phyloP scores from a whole-genome alignment of 2,113 vertebrate species.

The Megaleporinus macrocephalus region DNA sequence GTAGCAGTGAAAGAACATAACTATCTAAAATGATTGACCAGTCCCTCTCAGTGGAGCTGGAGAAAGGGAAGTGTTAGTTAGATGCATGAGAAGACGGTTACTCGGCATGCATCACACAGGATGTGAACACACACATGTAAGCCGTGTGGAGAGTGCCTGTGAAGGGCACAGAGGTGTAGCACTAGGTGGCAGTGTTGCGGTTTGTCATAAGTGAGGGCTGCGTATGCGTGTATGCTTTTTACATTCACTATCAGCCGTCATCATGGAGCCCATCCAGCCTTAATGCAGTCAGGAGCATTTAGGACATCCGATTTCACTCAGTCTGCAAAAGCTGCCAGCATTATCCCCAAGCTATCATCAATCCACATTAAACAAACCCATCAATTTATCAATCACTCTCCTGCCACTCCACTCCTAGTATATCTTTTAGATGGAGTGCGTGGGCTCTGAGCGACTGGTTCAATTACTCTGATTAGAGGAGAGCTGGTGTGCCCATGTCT shows the following conservation, averaged over 20 bases:
- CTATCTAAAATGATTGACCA: neutral
- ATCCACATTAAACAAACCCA: constrained; percentile 54
- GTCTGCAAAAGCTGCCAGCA: constrained; percentile 53
- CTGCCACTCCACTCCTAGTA: constrained; percentile 29
- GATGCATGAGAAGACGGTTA: constrained; percentile 18
- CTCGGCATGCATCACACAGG: constrained; percentile 33
- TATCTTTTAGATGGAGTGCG: constrained; percentile 41
- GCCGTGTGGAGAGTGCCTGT: neutral
- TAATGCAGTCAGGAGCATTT: constrained; percentile 49
- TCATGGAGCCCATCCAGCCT: constrained; percentile 39
- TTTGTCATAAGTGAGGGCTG: neutral
- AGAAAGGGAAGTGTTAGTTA: constrained; percentile 23
- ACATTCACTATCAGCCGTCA: constrained; percentile 41
- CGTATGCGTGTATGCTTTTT: constrained; percentile 8
- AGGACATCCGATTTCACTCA: constrained; percentile 56
- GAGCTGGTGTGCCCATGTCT: constrained; percentile 11
- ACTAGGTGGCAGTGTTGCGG: constrained; percentile 57
- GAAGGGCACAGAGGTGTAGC: neutral
- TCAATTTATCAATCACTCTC: constrained; percentile 54
- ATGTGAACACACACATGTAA: constrained; percentile 6
- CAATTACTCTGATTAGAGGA: constrained; percentile 30
- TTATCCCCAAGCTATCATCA: constrained; percentile 39
- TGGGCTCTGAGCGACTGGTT: constrained; percentile 28
- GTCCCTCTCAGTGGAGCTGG: neutral
- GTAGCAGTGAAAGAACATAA: neutral